These are phyloP conservation scores for Oryctolagus cuniculus DNA, from an alignment of 2,113 vertebrate species.

Conservation along the genomic window DNA sequence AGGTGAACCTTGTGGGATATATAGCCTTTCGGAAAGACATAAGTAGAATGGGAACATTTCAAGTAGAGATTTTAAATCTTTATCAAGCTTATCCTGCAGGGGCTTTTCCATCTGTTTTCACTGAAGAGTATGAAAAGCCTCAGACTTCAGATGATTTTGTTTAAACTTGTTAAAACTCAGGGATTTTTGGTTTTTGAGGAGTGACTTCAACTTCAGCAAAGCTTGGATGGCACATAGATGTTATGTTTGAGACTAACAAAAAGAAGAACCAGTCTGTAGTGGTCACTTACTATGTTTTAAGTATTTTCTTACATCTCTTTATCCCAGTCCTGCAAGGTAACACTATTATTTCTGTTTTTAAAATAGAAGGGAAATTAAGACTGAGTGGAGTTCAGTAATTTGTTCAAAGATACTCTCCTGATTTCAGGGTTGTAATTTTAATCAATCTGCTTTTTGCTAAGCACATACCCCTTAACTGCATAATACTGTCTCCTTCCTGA, in stretches of 20 bases:
- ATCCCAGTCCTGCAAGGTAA: neutral
- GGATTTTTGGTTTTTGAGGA: neutral
- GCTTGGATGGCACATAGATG: neutral
- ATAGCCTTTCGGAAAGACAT: neutral
- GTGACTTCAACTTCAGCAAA: neutral
- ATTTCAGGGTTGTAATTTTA: neutral
- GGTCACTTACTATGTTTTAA: neutral
- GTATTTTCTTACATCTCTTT: neutral
- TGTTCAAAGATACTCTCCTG: neutral
- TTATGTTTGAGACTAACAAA: neutral
- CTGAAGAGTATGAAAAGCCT: neutral
- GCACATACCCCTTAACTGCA: neutral
- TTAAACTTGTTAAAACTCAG: neutral
- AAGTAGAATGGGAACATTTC: neutral
- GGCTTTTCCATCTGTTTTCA: neutral
- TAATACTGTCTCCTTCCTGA: neutral
- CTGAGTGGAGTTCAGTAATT: neutral
- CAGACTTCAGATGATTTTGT: neutral
- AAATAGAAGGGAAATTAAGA: neutral
- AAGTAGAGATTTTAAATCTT: neutral
- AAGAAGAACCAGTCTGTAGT: neutral
- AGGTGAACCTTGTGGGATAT: neutral
- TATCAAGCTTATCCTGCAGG: neutral
- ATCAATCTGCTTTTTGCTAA: neutral
- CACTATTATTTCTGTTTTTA: neutral